A percentile compares a stretch with the other conserved stretches of the same genome.
These are phyloP conservation scores for Sebastes reedi DNA, from an alignment of 2,797 vertebrate genomes.

Conservation along the genomic window DNA sequence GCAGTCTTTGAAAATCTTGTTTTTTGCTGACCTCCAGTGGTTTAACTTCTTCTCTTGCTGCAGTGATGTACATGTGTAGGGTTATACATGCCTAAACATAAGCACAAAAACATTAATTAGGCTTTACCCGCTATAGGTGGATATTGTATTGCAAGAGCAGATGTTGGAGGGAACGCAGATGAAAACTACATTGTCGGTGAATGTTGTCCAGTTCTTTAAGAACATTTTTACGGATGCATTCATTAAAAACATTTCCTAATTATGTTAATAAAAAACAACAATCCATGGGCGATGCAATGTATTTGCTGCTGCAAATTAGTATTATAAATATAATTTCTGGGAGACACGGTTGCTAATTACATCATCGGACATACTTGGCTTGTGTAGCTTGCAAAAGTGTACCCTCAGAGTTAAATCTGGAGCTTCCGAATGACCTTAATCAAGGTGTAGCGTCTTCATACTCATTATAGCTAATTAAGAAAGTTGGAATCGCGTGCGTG, in stretches of 20 bases:
- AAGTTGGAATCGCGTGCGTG: not conserved
- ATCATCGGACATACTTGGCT: not conserved
- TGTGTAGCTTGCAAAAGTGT: not conserved
- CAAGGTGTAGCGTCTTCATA: not conserved
- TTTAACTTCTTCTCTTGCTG: not conserved
- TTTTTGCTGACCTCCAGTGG: not conserved
- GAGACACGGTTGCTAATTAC: not conserved
- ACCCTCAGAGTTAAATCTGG: not conserved
- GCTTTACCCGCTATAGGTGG: no score
- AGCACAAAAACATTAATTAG: no score
- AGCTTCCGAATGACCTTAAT: slow-evolving; percentile 3
- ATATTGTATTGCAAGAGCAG: no score
- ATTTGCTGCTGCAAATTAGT: not conserved
- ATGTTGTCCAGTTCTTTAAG: not conserved
- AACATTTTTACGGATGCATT: not conserved
- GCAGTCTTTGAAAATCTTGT: not conserved
- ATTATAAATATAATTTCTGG: not conserved
- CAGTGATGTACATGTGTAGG: not conserved
- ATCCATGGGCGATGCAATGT: not conserved
- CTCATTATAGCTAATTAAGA: not conserved
- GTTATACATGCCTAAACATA: no score
- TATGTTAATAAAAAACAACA: not conserved
- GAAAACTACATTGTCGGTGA: not conserved
- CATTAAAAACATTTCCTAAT: not conserved
- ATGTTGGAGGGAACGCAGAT: not conserved